Percentiles rank a stretch among this genome's conserved stretches.
Conservation (phyloP, 2,113 vertebrate genomes). For the Alethe diademata region DNA sequence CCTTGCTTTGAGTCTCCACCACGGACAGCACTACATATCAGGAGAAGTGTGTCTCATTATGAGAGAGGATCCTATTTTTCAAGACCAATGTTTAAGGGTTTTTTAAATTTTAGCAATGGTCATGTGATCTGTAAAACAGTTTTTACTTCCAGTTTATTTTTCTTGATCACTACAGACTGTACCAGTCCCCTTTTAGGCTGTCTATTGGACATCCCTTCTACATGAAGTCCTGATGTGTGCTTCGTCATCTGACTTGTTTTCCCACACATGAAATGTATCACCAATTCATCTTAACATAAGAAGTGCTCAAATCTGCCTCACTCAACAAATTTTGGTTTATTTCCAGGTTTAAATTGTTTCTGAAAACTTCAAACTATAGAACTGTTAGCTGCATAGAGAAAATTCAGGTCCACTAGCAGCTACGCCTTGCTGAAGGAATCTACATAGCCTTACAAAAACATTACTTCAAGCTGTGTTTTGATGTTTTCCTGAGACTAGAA, state of each 20-base stretch:
- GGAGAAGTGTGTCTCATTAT: not conserved
- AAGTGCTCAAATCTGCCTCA: not conserved
- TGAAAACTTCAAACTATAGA: not conserved
- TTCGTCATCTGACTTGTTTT: not conserved
- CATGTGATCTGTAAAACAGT: not conserved
- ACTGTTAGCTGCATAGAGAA: not conserved
- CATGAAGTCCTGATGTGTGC: not conserved
- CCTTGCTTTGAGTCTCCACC: not conserved
- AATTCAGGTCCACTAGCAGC: not conserved
- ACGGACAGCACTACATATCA: not conserved
- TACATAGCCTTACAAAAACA: not conserved
- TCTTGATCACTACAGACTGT: not conserved
- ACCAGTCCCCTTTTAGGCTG: not conserved
- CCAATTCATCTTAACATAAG: not conserved
- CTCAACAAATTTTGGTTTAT: not conserved
- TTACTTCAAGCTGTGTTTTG: not conserved
- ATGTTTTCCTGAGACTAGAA: not conserved
- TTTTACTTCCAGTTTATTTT: not conserved
- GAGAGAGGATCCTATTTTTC: not conserved
- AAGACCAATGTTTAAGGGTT: not conserved
- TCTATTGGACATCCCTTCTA: not conserved
- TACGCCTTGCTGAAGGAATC: not conserved
- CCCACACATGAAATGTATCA: no score
- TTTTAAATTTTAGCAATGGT: not conserved
- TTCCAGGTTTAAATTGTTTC: not conserved